A percentile compares a stretch with the other conserved stretches of the same genome.
phyloP scores from a whole-genome alignment of 2,797 vertebrate genomes.

The Characodon lateralis region DNA sequence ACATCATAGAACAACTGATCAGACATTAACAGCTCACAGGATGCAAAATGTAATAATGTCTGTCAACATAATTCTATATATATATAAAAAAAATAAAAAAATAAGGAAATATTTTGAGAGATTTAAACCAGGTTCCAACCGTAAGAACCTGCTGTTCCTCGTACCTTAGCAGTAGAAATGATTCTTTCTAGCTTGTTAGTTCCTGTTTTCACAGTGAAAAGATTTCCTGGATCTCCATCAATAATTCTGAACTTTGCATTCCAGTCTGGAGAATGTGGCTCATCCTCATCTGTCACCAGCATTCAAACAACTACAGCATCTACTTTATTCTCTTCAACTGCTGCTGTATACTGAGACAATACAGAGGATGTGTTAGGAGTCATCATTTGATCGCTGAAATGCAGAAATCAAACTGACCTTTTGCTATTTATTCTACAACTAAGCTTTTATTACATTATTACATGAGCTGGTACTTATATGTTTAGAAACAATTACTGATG shows the following conservation, averaged over 20 bases:
- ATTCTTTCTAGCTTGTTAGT: conserved; percentile 83
- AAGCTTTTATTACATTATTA: no score
- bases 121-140: not conserved
- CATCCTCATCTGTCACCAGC: conserved; percentile 81
- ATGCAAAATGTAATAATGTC: not conserved
- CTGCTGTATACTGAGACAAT: conserved; percentile 73
- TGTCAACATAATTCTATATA: not conserved
- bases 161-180: conserved; percentile 82
- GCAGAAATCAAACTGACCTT: no score
- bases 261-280: conserved; percentile 81
- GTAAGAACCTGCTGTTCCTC: not conserved
- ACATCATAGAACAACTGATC: not conserved
- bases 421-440: no score
- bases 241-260: conserved; percentile 81
- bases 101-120: no score
- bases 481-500: no score
- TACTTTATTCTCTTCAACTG: conserved; percentile 80
- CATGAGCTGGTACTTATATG: no score
- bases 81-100: no score
- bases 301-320: conserved; percentile 72
- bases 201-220: conserved; percentile 81
- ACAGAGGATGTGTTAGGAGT: not conserved
- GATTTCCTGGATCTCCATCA: conserved; percentile 70
- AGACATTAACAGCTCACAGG: not conserved
- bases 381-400: no score